Conservation (phyloP, 92 coral and sea anemone species). For the Phenganax subtilis region DNA sequence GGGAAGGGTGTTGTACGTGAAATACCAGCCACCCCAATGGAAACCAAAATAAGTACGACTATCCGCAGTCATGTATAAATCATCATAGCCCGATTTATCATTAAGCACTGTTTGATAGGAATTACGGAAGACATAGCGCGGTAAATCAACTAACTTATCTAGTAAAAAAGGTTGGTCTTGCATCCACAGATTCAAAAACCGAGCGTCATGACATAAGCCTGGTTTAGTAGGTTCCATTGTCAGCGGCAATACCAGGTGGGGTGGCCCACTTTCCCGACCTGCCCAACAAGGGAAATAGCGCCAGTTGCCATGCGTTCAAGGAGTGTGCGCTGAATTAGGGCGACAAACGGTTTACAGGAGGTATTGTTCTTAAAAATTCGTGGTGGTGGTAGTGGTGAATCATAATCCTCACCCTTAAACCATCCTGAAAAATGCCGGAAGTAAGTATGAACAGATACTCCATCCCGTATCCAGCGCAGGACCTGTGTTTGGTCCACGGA, state of each 20-base stretch:
- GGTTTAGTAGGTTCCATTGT: conserved; percentile 46
- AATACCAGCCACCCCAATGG: conserved; percentile 61
- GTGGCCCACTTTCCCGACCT: conserved; percentile 10
- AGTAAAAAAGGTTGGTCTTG: conserved; percentile 28
- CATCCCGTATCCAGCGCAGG: too few species aligned
- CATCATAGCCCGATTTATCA: conserved; percentile 43
- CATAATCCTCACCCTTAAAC: too few species aligned
- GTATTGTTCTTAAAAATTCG: too few species aligned
- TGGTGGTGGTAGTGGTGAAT: too few species aligned
- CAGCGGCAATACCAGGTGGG: conserved; percentile 42
- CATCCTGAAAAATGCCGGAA: too few species aligned
- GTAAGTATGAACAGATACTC: too few species aligned
- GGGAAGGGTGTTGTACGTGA: conserved; percentile 52
- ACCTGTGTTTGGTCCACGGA: too few species aligned
- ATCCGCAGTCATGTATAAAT: conserved; percentile 2
- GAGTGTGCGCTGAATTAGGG: too few species aligned
- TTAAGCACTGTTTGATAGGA: conserved; percentile 36
- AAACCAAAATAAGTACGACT: conserved; percentile 47
- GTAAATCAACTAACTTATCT: background rate
- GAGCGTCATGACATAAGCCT: conserved; percentile 45
- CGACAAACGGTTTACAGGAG: too few species aligned
- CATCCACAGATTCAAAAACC: conserved; percentile 46
- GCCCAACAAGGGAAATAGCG: conserved; percentile 23
- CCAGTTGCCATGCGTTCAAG: background rate
- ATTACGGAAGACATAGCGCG: conserved; percentile 38